Conservation (phyloP, 2,888 invertebrate genomes). For the Melinaea menophilus region DNA sequence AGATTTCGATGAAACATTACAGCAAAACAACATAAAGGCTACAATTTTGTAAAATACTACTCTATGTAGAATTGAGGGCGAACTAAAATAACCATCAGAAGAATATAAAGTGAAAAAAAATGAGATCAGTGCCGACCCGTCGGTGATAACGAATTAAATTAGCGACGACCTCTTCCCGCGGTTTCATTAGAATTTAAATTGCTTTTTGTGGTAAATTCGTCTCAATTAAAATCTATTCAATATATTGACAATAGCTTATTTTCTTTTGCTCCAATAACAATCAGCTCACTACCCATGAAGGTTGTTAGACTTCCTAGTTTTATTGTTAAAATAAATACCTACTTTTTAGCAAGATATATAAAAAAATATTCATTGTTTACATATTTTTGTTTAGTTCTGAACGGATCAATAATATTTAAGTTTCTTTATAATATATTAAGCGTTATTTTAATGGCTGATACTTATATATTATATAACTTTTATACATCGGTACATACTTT, state of each 20-base stretch:
- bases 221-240: slow-evolving; percentile 27
- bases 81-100: no score
- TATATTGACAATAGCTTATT: slow-evolving; percentile 26
- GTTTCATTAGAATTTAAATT: neutral
- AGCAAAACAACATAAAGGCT: no score
- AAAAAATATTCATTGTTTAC: slow-evolving; percentile 7
- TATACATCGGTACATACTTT: no score
- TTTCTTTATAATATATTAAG: no score
- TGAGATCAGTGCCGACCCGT: no score
- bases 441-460: no score
- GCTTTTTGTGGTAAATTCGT: slow-evolving; percentile 14
- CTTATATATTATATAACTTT: no score
- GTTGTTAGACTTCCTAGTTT: slow-evolving; percentile 35
- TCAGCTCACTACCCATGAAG: slow-evolving; percentile 38
- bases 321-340: slow-evolving; percentile 26
- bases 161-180: neutral
- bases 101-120: no score
- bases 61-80: no score
- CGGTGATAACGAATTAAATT: neutral
- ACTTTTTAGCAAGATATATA: slow-evolving; percentile 9
- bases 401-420: neutral
- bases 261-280: slow-evolving; percentile 31
- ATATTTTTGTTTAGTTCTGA: neutral
- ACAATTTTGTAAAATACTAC: no score
- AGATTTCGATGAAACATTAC: no score